Evolutionary conservation across 2,113 vertebrate genomes (phyloP).

Genomic region (Ciconia maguari): DNA sequence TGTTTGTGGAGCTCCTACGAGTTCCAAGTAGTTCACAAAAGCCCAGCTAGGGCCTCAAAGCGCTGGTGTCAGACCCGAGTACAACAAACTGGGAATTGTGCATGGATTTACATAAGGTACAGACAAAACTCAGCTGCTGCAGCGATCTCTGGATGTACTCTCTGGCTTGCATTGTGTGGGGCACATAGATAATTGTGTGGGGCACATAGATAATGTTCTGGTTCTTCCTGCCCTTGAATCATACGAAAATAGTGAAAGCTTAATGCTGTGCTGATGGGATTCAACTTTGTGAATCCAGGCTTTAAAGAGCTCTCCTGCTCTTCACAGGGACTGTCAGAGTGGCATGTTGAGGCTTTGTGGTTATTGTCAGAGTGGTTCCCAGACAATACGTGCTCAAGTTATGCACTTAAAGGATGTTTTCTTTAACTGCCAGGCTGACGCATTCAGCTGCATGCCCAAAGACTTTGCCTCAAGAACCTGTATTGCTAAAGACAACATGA

Average conservation of each 20-base stretch:
- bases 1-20: not conserved
- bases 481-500: not conserved
- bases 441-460: not conserved
- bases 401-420: not conserved
- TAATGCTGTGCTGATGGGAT: not conserved
- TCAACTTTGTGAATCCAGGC: not conserved
- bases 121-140: not conserved
- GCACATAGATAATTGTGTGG: not conserved
- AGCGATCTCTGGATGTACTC: not conserved
- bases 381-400: slow-evolving; percentile 10
- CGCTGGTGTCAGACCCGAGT: not conserved
- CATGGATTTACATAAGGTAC: not conserved
- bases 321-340: not conserved
- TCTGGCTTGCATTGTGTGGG: not conserved
- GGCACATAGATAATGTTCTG: not conserved
- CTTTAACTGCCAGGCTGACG: not conserved
- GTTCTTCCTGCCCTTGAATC: slow-evolving; percentile 4
- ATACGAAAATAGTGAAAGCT: not conserved
- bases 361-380: not conserved
- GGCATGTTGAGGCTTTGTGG: not conserved
- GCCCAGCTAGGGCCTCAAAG: not conserved
- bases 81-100: not conserved
- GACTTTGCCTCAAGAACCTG: not conserved
- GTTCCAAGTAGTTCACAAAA: not conserved
- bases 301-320: slow-evolving; percentile 27